Percentiles rank a stretch among this genome's conserved stretches.
Evolutionary conservation across 1,140 invertebrate species (phyloP).

Genomic region (Leptestheria dahalacensis): DNA sequence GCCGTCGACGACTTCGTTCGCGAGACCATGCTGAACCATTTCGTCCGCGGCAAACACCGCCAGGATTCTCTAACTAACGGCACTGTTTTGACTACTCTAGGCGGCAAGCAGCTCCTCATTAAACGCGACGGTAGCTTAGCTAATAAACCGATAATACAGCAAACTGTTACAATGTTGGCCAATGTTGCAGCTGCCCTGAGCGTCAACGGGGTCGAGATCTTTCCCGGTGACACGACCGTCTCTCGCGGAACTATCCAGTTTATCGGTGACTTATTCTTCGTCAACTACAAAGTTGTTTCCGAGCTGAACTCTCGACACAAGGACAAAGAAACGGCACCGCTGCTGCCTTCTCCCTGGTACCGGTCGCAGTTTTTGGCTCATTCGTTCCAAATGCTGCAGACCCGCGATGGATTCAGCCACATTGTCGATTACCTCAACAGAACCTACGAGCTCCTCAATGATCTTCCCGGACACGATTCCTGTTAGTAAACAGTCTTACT

Average conservation of each 20-base stretch:
- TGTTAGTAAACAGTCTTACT: conserved; percentile 23
- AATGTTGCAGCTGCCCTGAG: conserved; percentile 22
- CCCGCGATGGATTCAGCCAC: conserved; percentile 34
- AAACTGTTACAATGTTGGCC: background rate
- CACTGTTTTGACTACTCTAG: conserved; percentile 35
- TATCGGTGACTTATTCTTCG: conserved; percentile 41
- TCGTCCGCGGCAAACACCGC: conserved; percentile 38
- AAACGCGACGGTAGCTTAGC: conserved; percentile 33
- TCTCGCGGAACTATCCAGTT: conserved; percentile 42
- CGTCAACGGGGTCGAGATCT: conserved; percentile 39
- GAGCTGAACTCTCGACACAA: conserved; percentile 40
- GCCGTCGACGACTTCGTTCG: conserved; percentile 46
- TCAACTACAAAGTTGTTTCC: conserved; percentile 39
- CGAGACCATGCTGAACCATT: conserved; percentile 42
- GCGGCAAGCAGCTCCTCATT: conserved; percentile 38
- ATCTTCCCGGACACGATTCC: conserved; percentile 38
- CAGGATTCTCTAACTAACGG: conserved; percentile 38
- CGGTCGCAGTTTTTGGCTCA: conserved; percentile 44
- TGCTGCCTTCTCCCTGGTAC: conserved; percentile 44
- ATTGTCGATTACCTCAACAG: conserved; percentile 36
- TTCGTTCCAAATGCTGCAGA: conserved; percentile 40
- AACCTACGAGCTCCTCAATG: conserved; percentile 27
- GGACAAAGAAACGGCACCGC: conserved; percentile 44
- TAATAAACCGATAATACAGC: background rate
- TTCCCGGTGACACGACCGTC: conserved; percentile 40